Evolutionary conservation across 1,140 invertebrate genomes (phyloP).

Genomic region (Microplitis mediator): DNA sequence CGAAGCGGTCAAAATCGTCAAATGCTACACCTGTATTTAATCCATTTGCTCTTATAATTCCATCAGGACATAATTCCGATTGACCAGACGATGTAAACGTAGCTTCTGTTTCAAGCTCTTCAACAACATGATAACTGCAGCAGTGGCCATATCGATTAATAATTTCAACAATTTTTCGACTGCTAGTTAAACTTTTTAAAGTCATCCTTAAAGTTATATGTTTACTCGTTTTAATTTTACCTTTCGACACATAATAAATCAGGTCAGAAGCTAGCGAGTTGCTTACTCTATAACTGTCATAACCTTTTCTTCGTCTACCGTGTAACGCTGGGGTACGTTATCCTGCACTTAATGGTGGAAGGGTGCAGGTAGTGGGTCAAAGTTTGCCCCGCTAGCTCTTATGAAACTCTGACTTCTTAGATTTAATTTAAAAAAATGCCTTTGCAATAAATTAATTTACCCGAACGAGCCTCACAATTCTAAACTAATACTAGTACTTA

Average conservation of each 20-base stretch:
- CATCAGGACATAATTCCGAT: slow-evolving; percentile 36
- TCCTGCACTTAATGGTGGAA: too few species aligned
- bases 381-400: too few species aligned
- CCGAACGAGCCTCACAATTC: too few species aligned
- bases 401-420: too few species aligned
- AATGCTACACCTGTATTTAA: slow-evolving; percentile 42
- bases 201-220: slow-evolving; percentile 45
- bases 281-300: slow-evolving; percentile 31
- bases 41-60: slow-evolving; percentile 26
- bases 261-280: neutral
- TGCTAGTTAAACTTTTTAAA: slow-evolving; percentile 48
- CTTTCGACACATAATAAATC: neutral
- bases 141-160: slow-evolving; percentile 22
- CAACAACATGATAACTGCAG: slow-evolving; percentile 19
- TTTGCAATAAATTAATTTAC: too few species aligned
- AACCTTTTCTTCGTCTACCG: slow-evolving; percentile 29
- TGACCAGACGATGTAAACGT: slow-evolving; percentile 25
- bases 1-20: slow-evolving; percentile 47
- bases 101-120: slow-evolving; percentile 29
- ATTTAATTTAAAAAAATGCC: too few species aligned
- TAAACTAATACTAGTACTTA: too few species aligned
- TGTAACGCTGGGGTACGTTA: too few species aligned
- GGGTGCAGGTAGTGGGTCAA: too few species aligned
- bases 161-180: slow-evolving; percentile 42
- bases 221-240: slow-evolving; percentile 37